Conservation (phyloP, 2,888 invertebrate species). For the Phyto melanocephala region DNA sequence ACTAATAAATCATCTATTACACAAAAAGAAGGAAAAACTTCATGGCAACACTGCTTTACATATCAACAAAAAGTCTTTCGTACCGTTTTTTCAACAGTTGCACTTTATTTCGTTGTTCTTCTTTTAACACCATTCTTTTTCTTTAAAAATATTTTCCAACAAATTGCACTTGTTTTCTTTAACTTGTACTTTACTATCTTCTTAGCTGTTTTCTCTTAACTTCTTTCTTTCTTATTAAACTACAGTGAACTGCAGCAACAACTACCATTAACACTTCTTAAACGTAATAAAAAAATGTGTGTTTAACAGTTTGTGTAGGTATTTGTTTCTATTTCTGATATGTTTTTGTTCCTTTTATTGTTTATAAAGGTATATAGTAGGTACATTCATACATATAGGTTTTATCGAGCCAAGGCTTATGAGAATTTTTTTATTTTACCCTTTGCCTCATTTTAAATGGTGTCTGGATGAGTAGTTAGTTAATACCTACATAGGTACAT, state of each 20-base stretch:
- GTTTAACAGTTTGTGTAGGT: not conserved
- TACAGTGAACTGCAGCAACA: slow-evolving; percentile 1
- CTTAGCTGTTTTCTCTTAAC: slow-evolving; percentile 7
- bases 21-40: too few relatives aligned
- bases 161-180: slow-evolving; percentile 61
- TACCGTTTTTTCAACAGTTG: slow-evolving; percentile 8
- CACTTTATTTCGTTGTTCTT: slow-evolving; percentile 18
- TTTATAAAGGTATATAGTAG: too few relatives aligned
- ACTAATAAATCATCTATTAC: too few relatives aligned
- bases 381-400: too few relatives aligned
- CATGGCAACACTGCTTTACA: slow-evolving; percentile 15
- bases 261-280: slow-evolving; percentile 16
- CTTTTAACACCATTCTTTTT: slow-evolving; percentile 47
- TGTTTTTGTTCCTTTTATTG: slow-evolving; percentile 8
- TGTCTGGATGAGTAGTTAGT: too few relatives aligned
- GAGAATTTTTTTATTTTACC: too few relatives aligned
- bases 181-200: slow-evolving; percentile 27
- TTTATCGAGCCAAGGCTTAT: too few relatives aligned
- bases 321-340: not conserved
- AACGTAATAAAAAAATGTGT: not conserved
- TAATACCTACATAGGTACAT: too few relatives aligned
- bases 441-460: too few relatives aligned
- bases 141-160: slow-evolving; percentile 27
- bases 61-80: not conserved
- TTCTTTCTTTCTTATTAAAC: slow-evolving; percentile 29